Base-by-base conservation (phyloP, 2,888 invertebrate species). In the Rhyacophila evoluta region DNA sequence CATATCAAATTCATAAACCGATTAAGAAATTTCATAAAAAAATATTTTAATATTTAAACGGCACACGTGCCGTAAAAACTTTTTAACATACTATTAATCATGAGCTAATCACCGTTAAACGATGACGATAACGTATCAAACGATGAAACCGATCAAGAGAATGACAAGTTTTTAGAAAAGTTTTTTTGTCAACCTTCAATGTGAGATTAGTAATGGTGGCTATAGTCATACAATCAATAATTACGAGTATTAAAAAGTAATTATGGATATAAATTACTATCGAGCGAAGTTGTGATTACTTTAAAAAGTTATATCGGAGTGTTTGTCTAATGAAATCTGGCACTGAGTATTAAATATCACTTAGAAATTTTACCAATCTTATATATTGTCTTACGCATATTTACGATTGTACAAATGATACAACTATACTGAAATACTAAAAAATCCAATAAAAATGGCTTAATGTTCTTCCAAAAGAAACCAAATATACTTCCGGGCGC, bases 401-500 rank as follows among this genome's bases (percentile, higher is more conserved):
- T 33, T 33, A 33, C 6, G 6, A 4, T 4, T 33, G 6, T 41
- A 55, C 19, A 15, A 41, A 19, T 25, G 10, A 55, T 55, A 25
- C 25, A 55, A 55, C 6, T 19, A 55, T 19, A 55, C 55, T 55
- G 10, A 55, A 15, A 55, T 19, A 55, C 55, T 55, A 25, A 55
- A 15, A 55, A 8, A 8, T 55, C 55, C 55, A 55, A 55, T 41
- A 41, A 55, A 55, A 39, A 55, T 5, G 19, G 25, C 55, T 55
- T 55, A 55, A 55, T 55, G 55, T 55, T 19, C 55, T 55, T 55
- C 25, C 55, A 15, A 55, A 39, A 55, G 55, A 55, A 55, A 19
- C 15, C 25, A 55, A 55, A 55, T 55, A 25, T 55, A 55, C 55
- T 55, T 55, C 25, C 25, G 15, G 55, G 55, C 55, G 55, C 55